Evolutionary conservation across 1,140 invertebrate species (phyloP).

Genomic region (Carposina sasakii): DNA sequence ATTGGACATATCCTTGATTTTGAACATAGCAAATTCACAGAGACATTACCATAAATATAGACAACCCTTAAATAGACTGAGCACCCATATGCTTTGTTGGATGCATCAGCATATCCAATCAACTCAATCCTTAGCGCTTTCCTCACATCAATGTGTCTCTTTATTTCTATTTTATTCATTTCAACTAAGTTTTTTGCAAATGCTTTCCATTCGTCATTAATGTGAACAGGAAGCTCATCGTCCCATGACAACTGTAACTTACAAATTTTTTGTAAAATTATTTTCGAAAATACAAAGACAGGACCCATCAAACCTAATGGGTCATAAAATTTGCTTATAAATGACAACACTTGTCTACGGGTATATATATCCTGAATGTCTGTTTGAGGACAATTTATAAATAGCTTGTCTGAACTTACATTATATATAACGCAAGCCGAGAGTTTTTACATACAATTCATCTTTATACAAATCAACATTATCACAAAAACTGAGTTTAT

Average conservation of each 20-base stretch:
- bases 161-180: background rate
- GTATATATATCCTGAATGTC: background rate
- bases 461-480: slow-evolving; percentile 1
- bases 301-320: background rate
- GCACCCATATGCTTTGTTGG: background rate
- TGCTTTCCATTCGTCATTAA: background rate
- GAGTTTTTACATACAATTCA: background rate
- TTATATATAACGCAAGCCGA: slow-evolving; percentile 9
- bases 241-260: background rate
- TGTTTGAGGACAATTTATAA: background rate
- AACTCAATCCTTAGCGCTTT: background rate
- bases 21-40: background rate
- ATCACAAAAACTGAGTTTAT: background rate
- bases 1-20: background rate
- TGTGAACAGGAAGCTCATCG: background rate
- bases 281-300: background rate
- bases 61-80: background rate
- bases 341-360: slow-evolving; percentile 20
- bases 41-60: background rate
- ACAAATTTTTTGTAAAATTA: slow-evolving; percentile 1
- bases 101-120: background rate
- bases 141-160: background rate
- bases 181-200: background rate
- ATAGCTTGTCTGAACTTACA: slow-evolving; percentile 1
- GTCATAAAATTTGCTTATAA: slow-evolving; percentile 12